phyloP scores from a whole-genome alignment of 2,113 vertebrate species.

The Oreochromis spilurus region DNA sequence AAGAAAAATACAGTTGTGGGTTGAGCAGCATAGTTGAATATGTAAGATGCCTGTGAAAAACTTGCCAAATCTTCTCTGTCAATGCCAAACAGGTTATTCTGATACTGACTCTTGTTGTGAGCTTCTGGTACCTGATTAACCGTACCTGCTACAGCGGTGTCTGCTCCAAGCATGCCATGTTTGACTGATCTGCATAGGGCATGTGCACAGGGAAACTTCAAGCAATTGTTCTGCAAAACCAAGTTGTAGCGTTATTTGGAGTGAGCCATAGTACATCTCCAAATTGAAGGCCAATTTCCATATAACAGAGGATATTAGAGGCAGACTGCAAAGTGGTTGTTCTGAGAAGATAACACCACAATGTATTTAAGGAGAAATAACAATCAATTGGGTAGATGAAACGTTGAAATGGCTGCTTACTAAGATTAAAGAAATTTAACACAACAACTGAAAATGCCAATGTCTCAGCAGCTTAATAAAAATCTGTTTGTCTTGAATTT shows the following conservation, averaged over 20 bases:
- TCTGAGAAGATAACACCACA: background rate
- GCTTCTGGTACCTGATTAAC: background rate
- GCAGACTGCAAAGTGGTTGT: fast-evolving
- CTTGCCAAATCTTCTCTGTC: background rate
- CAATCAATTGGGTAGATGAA: background rate
- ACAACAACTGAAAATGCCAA: background rate
- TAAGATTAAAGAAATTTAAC: background rate
- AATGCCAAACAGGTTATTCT: background rate
- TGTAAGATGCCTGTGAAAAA: background rate
- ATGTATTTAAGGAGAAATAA: background rate
- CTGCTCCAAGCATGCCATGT: background rate
- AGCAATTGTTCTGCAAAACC: background rate
- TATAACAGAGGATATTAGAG: background rate
- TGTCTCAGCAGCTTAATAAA: background rate
- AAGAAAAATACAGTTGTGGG: background rate
- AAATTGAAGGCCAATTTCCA: background rate
- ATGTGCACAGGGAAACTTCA: background rate
- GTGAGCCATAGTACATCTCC: background rate
- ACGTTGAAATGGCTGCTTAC: background rate
- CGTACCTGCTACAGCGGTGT: fast-evolving
- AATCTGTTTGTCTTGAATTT: background rate
- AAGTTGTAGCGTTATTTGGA: background rate
- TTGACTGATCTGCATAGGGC: background rate
- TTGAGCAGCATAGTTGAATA: background rate
- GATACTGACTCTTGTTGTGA: background rate